phyloP scores from a whole-genome alignment of 2,797 vertebrate genomes.

The Micromesistius poutassou region DNA sequence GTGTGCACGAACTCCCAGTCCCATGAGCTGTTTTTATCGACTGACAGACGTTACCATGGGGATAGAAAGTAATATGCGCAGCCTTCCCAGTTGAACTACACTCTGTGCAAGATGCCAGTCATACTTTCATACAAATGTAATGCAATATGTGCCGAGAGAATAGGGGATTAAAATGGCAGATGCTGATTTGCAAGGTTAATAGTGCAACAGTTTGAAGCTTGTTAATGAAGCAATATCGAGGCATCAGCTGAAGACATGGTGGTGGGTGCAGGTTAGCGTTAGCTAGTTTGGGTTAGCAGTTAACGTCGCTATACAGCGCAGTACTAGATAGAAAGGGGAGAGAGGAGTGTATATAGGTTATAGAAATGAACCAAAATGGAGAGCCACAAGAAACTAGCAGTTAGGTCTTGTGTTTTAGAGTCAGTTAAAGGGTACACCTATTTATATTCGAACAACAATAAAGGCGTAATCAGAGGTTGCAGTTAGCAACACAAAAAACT shows the following conservation, averaged over 20 bases:
- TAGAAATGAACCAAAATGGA: background rate
- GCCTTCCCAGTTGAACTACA: slow-evolving; percentile 23
- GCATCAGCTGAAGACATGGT: background rate
- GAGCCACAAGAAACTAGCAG: background rate
- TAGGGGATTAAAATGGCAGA: background rate
- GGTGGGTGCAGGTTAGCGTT: background rate
- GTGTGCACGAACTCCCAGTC: background rate
- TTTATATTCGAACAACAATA: background rate
- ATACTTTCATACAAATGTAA: slow-evolving; percentile 21
- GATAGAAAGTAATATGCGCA: slow-evolving; percentile 19
- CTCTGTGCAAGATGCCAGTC: slow-evolving; percentile 23
- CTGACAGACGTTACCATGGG: background rate
- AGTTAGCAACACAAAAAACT: background rate
- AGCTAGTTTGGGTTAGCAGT: slow-evolving; percentile 46
- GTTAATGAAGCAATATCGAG: slow-evolving; percentile 24
- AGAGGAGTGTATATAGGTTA: background rate
- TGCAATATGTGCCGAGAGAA: slow-evolving; percentile 27
- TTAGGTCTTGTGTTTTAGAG: background rate
- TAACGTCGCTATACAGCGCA: background rate
- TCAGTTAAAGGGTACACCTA: background rate
- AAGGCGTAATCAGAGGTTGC: background rate
- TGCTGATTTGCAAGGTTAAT: background rate
- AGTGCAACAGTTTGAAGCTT: slow-evolving; percentile 9
- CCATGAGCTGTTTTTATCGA: background rate
- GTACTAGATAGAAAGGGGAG: background rate